Evolutionary conservation across 2,797 vertebrate genomes (phyloP).

Genomic region (Smutsia temminckii): DNA sequence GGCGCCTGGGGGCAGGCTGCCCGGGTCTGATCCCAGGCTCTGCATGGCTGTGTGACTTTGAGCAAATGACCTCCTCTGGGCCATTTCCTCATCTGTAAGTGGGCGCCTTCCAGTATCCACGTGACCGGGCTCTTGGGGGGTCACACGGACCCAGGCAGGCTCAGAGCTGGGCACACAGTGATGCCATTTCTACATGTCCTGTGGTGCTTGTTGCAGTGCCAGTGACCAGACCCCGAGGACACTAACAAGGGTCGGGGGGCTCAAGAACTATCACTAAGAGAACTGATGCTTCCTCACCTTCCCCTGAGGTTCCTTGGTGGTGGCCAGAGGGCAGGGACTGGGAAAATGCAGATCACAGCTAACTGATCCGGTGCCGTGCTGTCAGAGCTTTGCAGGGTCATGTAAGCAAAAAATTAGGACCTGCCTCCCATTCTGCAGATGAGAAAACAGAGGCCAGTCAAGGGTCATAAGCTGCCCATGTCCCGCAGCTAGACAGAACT

Average conservation of each 20-base stretch:
- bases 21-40: neutral
- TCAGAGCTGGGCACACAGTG: neutral
- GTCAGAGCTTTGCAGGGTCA: neutral
- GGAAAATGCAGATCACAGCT: neutral
- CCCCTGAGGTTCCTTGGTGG: neutral
- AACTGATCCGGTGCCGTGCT: neutral
- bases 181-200: fast-evolving
- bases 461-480: neutral
- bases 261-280: neutral
- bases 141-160: neutral
- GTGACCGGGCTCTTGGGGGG: neutral
- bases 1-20: no score
- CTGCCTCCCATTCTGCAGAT: neutral
- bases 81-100: neutral
- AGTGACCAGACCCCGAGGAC: neutral
- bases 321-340: neutral
- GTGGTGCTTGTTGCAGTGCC: fast-evolving
- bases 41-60: neutral
- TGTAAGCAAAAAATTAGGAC: neutral
- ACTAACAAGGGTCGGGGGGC: neutral
- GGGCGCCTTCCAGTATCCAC: neutral
- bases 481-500: no score
- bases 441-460: neutral
- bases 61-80: neutral
- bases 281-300: neutral